A percentile compares a stretch with the other conserved stretches of the same genome.
Conservation (phyloP, 2,113 vertebrate genomes). For the Scolopax mira region DNA sequence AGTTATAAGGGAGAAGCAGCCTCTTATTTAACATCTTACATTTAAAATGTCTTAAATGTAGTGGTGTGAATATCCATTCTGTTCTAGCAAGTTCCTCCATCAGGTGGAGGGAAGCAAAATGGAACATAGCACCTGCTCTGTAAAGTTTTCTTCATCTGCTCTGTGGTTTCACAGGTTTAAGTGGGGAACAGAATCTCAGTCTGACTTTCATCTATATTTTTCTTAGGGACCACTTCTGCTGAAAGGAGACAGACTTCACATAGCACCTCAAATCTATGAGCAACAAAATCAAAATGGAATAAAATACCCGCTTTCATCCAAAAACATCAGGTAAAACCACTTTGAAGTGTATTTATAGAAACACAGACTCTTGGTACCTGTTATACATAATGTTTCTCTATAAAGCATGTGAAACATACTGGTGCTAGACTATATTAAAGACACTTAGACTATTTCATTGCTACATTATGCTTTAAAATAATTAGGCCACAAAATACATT, state of each 20-base stretch:
- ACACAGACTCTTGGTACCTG: neutral
- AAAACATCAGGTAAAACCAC: neutral
- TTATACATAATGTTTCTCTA: neutral
- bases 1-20: neutral
- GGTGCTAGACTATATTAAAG: neutral
- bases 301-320: neutral
- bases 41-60: neutral
- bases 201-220: neutral
- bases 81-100: neutral
- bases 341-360: neutral
- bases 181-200: neutral
- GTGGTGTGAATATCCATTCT: neutral
- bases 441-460: neutral
- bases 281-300: neutral
- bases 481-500: neutral
- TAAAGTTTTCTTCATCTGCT: neutral
- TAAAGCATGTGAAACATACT: neutral
- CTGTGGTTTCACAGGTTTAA: neutral
- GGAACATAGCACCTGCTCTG: neutral
- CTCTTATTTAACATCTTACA: neutral
- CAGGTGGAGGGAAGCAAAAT: neutral
- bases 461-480: neutral
- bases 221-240: neutral
- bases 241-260: neutral
- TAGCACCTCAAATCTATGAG: neutral